Conservation (phyloP, 1,140 invertebrate genomes). For the Microplitis demolitor region DNA sequence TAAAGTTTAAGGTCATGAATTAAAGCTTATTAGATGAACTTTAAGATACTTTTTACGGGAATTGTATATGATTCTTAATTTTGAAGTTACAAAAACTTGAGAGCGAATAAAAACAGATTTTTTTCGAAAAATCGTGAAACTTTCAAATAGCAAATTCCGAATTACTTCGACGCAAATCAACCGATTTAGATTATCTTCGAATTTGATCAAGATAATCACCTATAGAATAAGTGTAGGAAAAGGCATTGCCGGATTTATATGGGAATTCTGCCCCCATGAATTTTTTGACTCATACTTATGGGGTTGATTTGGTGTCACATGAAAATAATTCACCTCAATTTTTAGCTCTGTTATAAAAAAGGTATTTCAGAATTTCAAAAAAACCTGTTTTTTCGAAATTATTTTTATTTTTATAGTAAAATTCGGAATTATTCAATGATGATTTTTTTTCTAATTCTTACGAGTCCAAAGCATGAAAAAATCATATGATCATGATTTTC, state of each 20-base stretch:
- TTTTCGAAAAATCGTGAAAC: too few species aligned
- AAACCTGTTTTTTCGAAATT: constrained; percentile 16
- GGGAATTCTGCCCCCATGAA: constrained; percentile 6
- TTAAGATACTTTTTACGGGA: too few species aligned
- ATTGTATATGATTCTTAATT: too few species aligned
- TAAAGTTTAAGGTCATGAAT: too few species aligned
- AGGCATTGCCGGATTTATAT: constrained; percentile 20
- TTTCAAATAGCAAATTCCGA: too few species aligned
- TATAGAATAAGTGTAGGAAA: neutral
- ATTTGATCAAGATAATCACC: too few species aligned
- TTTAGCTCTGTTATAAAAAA: constrained; percentile 14
- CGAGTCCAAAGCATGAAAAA: constrained; percentile 17
- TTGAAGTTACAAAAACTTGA: too few species aligned
- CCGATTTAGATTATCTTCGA: too few species aligned
- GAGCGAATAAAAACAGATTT: too few species aligned
- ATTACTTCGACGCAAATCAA: too few species aligned
- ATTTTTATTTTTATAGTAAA: constrained; percentile 19
- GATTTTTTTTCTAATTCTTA: constrained; percentile 19
- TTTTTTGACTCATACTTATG: constrained; percentile 2
- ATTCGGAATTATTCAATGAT: constrained; percentile 21
- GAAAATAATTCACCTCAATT: constrained; percentile 19
- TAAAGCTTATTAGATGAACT: too few species aligned
- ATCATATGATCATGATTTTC: constrained; percentile 2
- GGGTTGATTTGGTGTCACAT: constrained; percentile 12
- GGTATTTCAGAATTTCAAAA: constrained; percentile 13